Evolutionary conservation across 2,113 vertebrate genomes (phyloP), one percentile per base, ranked within the genome.

Genomic region (Symphodus melops): DNA sequence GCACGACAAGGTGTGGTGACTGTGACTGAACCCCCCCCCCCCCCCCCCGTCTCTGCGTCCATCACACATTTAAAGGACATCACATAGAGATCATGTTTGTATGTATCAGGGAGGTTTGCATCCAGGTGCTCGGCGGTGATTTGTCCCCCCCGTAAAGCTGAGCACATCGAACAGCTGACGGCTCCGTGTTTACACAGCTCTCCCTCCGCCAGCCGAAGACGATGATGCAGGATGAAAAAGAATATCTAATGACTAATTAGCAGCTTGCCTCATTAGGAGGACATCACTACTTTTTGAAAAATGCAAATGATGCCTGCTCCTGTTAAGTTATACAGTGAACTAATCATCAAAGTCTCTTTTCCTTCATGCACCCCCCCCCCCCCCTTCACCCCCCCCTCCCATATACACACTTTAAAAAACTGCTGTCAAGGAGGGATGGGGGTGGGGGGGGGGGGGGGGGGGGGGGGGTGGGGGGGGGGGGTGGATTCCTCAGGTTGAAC

Each of bases 1-100:
- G 85, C 98, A 98, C 53, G 98, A 99, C 68, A 99, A 98, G 96
- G 98, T 99, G 95, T 94, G 96, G 96, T 86, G 62, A 36, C 49
- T 46, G 28, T 49, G 44, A 79, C 48, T 69, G 2, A 23, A 13
- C 0, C n/a, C n/a, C n/a, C n/a, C n/a, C n/a, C n/a, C n/a, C n/a
- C n/a, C n/a, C n/a, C n/a, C n/a, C n/a, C n/a, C n/a, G n/a, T 53
- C 41, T n/a, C 17, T 60, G 10, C 52, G 23, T 49, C 13, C 9
- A 17, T 57, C 53, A 39, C 23, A 10, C 25, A 9, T 48, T 21
- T 61, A 19, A 19, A 54, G 36, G 37, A 53, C 66, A 52, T 28
- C 25, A 7, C 20, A 5, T 4, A 62, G 20, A 39, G 25, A 52
- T 42, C n/a, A 48, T 41, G 9, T 63, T n/a, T 5, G 11, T 6